Evolutionary conservation across 2,888 invertebrate species (phyloP).

Genomic region (Limnephilus auricula): DNA sequence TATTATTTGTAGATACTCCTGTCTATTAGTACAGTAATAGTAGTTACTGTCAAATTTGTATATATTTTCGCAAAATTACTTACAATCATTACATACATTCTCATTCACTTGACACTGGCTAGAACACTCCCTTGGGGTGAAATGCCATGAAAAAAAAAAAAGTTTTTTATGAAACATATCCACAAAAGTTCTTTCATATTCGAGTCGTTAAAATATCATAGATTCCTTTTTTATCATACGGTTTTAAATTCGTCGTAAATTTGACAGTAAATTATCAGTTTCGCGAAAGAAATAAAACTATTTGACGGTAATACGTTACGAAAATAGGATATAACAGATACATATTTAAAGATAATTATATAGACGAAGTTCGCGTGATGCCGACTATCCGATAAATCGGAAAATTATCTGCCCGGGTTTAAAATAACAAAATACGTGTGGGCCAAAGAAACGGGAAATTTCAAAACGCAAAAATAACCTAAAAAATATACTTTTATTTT

Average conservation of each 20-base stretch:
- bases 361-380: conserved; percentile 51
- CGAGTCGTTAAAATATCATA: neutral
- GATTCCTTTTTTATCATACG: neutral
- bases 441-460: neutral
- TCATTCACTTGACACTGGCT: too few relatives aligned
- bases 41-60: too few relatives aligned
- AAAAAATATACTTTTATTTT: neutral
- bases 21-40: too few relatives aligned
- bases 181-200: neutral
- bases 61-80: too few relatives aligned
- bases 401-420: conserved; percentile 33
- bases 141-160: neutral
- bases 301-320: neutral
- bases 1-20: too few relatives aligned
- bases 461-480: neutral
- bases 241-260: conserved; percentile 26
- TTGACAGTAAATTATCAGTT: conserved; percentile 56
- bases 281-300: conserved; percentile 6
- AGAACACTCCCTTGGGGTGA: too few relatives aligned
- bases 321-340: conserved; percentile 20
- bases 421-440: conserved; percentile 13
- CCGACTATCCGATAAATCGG: conserved; percentile 53
- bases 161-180: neutral
- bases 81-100: too few relatives aligned
- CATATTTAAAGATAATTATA: neutral